phyloP scores from a whole-genome alignment of 2,113 vertebrate genomes.

The Cebidichthys violaceus region DNA sequence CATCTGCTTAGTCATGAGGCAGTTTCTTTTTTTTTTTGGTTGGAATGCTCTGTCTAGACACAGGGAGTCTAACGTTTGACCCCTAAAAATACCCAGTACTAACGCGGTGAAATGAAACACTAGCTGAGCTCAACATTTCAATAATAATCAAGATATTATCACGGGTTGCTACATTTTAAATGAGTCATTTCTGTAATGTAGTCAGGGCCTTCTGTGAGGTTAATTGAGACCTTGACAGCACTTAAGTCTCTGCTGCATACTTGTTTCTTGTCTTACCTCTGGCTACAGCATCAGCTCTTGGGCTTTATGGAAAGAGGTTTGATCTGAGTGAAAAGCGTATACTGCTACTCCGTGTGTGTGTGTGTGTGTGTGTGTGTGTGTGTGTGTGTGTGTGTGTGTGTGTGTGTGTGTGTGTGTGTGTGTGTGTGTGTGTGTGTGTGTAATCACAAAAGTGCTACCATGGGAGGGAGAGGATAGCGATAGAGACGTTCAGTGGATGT shows the following conservation, averaged over 20 bases:
- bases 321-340: constrained; percentile 48
- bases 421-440: constrained; percentile 2
- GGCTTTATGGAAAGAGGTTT: constrained; percentile 57
- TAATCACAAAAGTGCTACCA: constrained; percentile 35
- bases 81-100: neutral
- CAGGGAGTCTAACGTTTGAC: constrained; percentile 11
- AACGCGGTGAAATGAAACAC: constrained; percentile 30
- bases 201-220: constrained; percentile 54
- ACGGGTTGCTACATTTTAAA: constrained; percentile 52
- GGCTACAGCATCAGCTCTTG: constrained; percentile 34
- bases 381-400: no score
- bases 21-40: constrained; percentile 11
- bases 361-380: neutral
- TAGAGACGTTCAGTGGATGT: constrained; percentile 21
- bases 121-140: constrained; percentile 45
- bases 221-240: constrained; percentile 75
- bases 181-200: constrained; percentile 59
- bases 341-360: neutral
- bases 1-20: constrained; percentile 7
- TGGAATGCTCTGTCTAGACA: neutral
- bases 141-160: constrained; percentile 51
- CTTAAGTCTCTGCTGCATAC: constrained; percentile 48
- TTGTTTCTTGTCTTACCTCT: constrained; percentile 55
- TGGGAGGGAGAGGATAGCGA: constrained; percentile 35
- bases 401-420: neutral